phyloP scores from a whole-genome alignment of 2,113 vertebrate genomes.

The Papio anubis region DNA sequence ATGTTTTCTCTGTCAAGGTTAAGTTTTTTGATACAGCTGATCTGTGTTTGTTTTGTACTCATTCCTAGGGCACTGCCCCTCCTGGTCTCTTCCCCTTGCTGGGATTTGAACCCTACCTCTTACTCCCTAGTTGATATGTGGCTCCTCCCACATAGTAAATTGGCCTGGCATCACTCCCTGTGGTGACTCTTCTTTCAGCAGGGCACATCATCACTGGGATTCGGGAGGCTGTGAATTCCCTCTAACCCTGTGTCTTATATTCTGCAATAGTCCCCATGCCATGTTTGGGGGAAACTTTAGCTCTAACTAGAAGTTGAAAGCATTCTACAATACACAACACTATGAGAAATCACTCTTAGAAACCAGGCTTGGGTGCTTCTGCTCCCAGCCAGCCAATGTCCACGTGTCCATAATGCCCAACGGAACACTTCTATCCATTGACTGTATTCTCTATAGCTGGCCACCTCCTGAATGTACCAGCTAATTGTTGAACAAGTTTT shows the following conservation, averaged over 20 bases:
- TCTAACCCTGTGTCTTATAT: background rate
- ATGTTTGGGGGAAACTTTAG: background rate
- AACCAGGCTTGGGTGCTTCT: background rate
- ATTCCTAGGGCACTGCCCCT: too few species aligned
- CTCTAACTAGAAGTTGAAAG: background rate
- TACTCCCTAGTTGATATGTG: background rate
- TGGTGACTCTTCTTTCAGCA: background rate
- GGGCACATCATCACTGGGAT: background rate
- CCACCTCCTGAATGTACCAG: background rate
- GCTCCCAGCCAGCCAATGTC: background rate
- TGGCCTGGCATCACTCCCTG: background rate
- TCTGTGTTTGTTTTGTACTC: background rate
- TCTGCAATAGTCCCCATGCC: background rate
- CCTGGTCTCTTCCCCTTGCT: background rate
- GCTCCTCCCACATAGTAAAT: background rate
- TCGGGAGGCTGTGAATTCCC: background rate
- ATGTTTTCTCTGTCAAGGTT: background rate
- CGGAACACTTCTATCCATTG: background rate
- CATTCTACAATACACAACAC: background rate
- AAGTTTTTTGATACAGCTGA: background rate
- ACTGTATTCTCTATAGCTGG: background rate
- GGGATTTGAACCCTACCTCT: background rate
- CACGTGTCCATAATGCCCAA: background rate
- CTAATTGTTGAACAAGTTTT: constrained; percentile 17
- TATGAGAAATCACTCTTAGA: background rate